phyloP scores from a whole-genome alignment of 35 echinoderm and acorn worm genomes.

The Diadema setosum region DNA sequence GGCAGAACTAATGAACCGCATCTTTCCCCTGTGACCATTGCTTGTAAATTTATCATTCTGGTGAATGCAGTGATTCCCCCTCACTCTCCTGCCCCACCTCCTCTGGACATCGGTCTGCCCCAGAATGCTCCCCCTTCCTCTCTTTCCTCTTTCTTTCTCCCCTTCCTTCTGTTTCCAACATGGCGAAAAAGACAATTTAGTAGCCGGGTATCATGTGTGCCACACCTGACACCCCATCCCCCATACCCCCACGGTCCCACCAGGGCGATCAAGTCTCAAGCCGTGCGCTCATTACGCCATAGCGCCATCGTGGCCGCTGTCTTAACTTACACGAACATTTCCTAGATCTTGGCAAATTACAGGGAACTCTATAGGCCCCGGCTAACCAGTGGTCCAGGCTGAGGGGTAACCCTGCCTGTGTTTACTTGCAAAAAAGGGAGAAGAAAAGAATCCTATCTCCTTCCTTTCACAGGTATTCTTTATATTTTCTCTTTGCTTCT shows the following conservation, averaged over 20 bases:
- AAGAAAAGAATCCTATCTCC: not conserved
- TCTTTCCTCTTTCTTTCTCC: not conserved
- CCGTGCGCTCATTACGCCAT: constrained; percentile 5
- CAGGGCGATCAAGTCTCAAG: not conserved
- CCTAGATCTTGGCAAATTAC: constrained; percentile 34
- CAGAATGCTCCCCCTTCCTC: not conserved
- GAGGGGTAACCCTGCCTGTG: constrained; percentile 6
- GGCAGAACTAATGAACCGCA: no score
- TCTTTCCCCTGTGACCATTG: no score
- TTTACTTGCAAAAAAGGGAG: constrained; percentile 16
- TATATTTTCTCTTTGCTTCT: no score
- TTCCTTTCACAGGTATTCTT: no score
- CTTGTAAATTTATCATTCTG: no score
- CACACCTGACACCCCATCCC: constrained; percentile 14
- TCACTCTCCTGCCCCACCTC: not conserved
- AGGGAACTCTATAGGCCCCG: constrained; percentile 1
- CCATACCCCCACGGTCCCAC: constrained; percentile 2
- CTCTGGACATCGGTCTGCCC: not conserved
- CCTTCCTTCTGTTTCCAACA: not conserved
- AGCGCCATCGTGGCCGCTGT: not conserved
- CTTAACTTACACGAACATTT: constrained; percentile 30
- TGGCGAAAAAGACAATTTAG: constrained; percentile 20
- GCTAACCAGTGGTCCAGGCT: constrained; percentile 1
- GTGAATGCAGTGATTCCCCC: no score
- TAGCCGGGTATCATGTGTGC: constrained; percentile 5